Conservation (phyloP, 2,797 vertebrate species). For the Diglossa cyanea region DNA sequence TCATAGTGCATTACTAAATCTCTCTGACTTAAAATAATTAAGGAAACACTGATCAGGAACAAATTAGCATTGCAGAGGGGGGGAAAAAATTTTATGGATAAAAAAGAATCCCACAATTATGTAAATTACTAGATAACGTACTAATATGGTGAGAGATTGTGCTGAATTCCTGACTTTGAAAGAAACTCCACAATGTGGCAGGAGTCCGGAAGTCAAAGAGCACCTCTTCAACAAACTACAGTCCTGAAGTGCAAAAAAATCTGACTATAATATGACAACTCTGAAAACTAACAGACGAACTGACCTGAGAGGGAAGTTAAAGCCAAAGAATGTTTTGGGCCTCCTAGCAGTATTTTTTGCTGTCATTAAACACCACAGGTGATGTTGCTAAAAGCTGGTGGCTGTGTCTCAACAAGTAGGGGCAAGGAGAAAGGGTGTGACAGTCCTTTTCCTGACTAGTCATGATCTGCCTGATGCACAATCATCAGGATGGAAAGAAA, state of each 20-base stretch:
- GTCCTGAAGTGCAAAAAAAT: neutral
- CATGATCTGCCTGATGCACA: neutral
- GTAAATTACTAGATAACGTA: neutral
- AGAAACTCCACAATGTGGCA: neutral
- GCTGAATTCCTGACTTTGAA: neutral
- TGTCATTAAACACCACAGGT: constrained; percentile 31
- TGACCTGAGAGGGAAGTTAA: neutral
- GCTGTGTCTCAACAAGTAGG: constrained; percentile 22
- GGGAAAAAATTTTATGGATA: neutral
- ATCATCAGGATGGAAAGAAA: neutral
- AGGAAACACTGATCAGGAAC: neutral
- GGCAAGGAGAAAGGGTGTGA: constrained; percentile 29
- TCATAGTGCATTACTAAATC: neutral
- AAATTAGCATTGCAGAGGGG: neutral
- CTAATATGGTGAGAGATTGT: neutral
- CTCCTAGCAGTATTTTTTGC: constrained; percentile 49
- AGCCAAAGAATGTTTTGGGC: constrained; percentile 24
- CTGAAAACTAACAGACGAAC: neutral
- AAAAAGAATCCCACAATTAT: neutral
- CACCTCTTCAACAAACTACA: neutral
- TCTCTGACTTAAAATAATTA: neutral
- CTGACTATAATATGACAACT: neutral
- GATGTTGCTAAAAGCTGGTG: constrained; percentile 19
- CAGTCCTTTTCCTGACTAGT: constrained; percentile 13
- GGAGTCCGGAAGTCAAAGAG: neutral